Evolutionary conservation across 2,113 vertebrate species (phyloP).

Genomic region (Gambusia affinis): DNA sequence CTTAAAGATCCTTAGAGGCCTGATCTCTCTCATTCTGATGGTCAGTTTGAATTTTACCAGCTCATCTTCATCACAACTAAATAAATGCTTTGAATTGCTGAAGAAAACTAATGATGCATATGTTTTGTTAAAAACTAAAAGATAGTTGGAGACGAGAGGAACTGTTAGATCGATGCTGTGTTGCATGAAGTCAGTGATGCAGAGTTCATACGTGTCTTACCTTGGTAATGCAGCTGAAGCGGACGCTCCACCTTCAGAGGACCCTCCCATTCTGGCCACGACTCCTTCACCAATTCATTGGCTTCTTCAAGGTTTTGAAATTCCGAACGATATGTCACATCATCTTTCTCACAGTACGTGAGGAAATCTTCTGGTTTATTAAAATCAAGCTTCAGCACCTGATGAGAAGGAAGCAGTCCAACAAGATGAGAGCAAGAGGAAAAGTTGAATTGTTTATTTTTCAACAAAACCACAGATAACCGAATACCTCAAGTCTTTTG

Average conservation of each 20-base stretch:
- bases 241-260: neutral
- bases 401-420: neutral
- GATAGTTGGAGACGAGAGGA: neutral
- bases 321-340: fast-evolving
- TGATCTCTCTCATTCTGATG: too few species aligned
- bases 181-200: neutral
- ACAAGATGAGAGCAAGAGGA: neutral
- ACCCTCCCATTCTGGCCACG: neutral
- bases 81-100: neutral
- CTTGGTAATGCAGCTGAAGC: neutral
- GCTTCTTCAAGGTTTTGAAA: neutral
- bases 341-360: neutral
- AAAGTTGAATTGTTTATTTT: neutral
- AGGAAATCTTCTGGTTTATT: slow-evolving; percentile 1
- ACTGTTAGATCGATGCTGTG: neutral
- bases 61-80: too few species aligned
- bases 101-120: neutral
- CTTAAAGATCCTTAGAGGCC: too few species aligned
- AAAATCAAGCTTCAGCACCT: slow-evolving; percentile 22
- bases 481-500: too few species aligned
- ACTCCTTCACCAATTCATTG: neutral
- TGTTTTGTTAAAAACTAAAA: neutral
- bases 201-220: neutral
- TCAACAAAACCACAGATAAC: neutral
- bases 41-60: too few species aligned